A percentile compares a stretch with the other conserved stretches of the same genome.
Evolutionary conservation across 2,113 vertebrate genomes (phyloP).

Genomic region (Isichthys henryi): DNA sequence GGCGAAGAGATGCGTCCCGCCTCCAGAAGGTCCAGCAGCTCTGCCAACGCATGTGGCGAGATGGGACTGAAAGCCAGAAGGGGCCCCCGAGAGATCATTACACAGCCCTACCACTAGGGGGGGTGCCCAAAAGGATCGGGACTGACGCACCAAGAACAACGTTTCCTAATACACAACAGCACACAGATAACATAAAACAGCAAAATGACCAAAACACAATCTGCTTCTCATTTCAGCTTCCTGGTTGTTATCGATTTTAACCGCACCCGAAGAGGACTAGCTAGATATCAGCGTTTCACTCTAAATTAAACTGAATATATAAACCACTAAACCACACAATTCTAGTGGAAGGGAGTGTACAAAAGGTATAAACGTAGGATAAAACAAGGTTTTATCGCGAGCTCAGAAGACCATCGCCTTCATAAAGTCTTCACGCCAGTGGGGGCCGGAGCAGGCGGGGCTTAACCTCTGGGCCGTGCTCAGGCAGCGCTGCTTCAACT

Average conservation of each 20-base stretch:
- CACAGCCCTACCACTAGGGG: neutral
- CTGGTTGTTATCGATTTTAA: neutral
- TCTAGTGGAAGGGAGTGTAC: neutral
- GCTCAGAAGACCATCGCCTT: neutral
- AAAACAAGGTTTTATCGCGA: neutral
- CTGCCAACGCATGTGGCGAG: slow-evolving; percentile 64
- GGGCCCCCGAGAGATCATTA: neutral
- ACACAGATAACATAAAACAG: neutral
- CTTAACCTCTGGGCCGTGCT: slow-evolving; percentile 79
- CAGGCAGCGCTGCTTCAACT: slow-evolving; percentile 71
- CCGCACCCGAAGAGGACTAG: neutral
- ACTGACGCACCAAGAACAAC: neutral
- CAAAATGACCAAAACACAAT: neutral
- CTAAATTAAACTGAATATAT: neutral
- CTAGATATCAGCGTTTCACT: neutral
- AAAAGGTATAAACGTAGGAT: neutral
- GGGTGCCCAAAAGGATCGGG: neutral
- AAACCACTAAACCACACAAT: neutral
- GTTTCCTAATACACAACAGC: neutral
- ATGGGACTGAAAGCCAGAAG: slow-evolving; percentile 62
- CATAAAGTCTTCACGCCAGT: neutral
- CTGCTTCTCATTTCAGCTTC: neutral
- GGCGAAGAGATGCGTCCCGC: slow-evolving; percentile 71
- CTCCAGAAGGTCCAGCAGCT: slow-evolving; percentile 79
- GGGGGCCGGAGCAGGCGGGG: slow-evolving; percentile 19